phyloP scores from a whole-genome alignment of 2,113 vertebrate species.

The Seriola quinqueradiata region DNA sequence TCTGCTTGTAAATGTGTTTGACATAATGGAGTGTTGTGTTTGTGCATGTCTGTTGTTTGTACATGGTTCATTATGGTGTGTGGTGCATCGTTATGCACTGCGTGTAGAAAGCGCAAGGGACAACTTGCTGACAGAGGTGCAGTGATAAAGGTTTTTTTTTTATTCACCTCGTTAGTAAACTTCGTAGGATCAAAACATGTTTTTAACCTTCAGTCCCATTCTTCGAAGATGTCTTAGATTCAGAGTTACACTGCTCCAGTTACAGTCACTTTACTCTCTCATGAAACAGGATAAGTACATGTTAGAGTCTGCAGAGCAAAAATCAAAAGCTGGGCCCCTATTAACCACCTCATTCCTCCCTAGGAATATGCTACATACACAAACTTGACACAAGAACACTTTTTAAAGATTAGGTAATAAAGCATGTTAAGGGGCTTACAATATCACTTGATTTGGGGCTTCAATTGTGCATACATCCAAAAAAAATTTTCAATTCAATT shows the following conservation, averaged over 20 bases:
- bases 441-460: background rate
- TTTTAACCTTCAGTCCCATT: background rate
- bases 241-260: background rate
- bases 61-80: background rate
- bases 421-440: background rate
- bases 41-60: background rate
- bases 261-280: constrained; percentile 1
- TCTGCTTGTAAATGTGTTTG: constrained; percentile 7
- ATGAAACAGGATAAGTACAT: background rate
- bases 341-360: background rate
- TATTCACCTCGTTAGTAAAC: constrained; percentile 13
- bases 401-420: background rate
- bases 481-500: background rate
- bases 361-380: background rate
- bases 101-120: background rate
- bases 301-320: background rate
- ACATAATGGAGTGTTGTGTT: background rate
- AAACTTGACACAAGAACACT: background rate
- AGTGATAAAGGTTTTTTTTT: background rate
- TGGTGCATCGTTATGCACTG: background rate
- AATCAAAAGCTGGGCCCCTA: background rate
- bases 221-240: background rate
- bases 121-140: constrained; percentile 13
- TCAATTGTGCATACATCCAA: background rate
- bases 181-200: background rate